phyloP scores from a whole-genome alignment of 2,113 vertebrate genomes.

The Zootoca vivipara region DNA sequence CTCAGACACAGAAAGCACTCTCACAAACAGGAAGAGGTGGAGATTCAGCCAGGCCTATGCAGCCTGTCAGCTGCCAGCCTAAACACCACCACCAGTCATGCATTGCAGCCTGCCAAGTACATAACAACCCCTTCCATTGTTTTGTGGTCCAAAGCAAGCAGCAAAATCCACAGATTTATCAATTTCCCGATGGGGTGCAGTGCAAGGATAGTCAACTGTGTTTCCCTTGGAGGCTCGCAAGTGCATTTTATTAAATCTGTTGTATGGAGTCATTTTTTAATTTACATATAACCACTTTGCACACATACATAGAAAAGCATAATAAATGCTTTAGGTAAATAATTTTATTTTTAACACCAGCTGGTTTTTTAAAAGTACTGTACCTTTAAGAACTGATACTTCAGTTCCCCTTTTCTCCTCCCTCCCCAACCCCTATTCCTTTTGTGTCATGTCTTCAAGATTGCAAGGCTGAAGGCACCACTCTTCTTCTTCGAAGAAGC shows the following conservation, averaged over 20 bases:
- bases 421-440: too few relatives aligned
- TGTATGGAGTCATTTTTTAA: background rate
- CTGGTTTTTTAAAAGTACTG: too few relatives aligned
- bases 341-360: background rate
- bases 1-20: too few relatives aligned
- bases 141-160: background rate
- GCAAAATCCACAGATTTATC: background rate
- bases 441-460: too few relatives aligned
- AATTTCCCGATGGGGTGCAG: background rate
- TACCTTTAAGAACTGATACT: too few relatives aligned
- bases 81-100: background rate
- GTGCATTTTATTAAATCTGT: background rate
- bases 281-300: background rate
- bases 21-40: too few relatives aligned
- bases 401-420: too few relatives aligned
- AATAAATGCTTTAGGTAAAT: too few relatives aligned
- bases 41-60: background rate
- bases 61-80: background rate
- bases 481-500: too few relatives aligned
- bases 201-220: background rate
- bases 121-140: background rate
- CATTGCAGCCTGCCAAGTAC: background rate
- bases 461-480: too few relatives aligned
- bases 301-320: background rate
- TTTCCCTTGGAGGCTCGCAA: background rate